phyloP scores from a whole-genome alignment of 2,113 vertebrate species.

The Mus pahari region DNA sequence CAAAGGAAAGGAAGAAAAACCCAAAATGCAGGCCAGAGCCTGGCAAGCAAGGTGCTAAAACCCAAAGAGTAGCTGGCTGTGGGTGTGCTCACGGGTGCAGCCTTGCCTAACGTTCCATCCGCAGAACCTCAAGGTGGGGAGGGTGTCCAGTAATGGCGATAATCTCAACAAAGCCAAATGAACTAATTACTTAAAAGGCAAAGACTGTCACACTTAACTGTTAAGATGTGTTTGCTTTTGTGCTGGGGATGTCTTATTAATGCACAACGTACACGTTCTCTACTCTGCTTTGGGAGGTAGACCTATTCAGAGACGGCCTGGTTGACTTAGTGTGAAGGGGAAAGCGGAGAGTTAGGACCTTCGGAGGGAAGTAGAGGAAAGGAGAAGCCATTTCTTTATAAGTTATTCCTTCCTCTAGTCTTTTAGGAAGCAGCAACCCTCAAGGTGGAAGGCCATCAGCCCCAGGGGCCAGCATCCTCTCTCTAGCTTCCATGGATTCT shows the following conservation, averaged over 20 bases:
- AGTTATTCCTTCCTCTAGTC: neutral
- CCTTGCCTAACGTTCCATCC: neutral
- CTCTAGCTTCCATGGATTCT: neutral
- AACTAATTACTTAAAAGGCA: neutral
- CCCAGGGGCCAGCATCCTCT: neutral
- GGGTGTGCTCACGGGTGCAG: neutral
- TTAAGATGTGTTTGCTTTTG: neutral
- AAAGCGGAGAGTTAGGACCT: too few relatives aligned
- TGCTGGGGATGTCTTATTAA: too few relatives aligned
- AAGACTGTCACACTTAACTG: neutral
- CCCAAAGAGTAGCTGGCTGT: neutral
- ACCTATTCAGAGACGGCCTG: neutral
- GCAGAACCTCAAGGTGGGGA: neutral
- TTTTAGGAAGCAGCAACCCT: neutral
- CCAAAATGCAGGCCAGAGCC: neutral
- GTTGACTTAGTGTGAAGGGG: neutral
- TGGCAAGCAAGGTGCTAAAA: neutral
- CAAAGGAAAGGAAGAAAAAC: neutral
- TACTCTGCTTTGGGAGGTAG: neutral
- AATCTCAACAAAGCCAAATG: neutral
- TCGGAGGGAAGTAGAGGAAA: neutral
- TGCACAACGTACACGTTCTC: neutral
- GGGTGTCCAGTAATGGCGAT: too few relatives aligned
- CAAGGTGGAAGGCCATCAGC: neutral
- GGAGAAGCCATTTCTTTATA: neutral